Evolutionary conservation across 2,113 vertebrate genomes (phyloP).

Genomic region (Eublepharis macularius): DNA sequence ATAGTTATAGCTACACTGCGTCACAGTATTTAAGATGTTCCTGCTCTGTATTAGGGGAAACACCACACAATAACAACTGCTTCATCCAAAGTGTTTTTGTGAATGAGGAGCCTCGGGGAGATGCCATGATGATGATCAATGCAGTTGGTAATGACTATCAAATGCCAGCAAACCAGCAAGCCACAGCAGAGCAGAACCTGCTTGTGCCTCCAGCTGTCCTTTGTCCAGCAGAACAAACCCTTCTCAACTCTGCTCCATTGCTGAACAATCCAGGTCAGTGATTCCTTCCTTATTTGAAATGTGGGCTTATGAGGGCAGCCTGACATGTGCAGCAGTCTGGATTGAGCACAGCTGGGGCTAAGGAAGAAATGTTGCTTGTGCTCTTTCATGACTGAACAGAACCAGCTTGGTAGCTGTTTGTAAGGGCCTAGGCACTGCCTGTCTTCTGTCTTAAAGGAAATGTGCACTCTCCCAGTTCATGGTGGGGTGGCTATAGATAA

Average conservation of each 20-base stretch:
- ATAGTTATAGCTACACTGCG: too few relatives aligned
- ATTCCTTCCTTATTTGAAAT: neutral
- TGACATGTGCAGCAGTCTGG: neutral
- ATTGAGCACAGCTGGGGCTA: neutral
- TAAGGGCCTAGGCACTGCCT: too few relatives aligned
- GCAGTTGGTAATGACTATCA: neutral
- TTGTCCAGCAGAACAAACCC: neutral
- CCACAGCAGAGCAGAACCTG: neutral
- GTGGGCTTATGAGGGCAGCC: neutral
- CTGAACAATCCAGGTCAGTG: neutral
- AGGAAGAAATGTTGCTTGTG: neutral
- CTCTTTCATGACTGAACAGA: neutral
- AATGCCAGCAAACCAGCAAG: neutral
- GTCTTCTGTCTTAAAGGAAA: too few relatives aligned
- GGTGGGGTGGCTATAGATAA: too few relatives aligned
- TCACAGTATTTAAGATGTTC: neutral
- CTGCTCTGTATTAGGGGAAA: neutral
- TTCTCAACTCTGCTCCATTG: accelerated
- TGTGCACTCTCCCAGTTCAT: too few relatives aligned
- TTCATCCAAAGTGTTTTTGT: neutral
- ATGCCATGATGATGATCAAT: neutral
- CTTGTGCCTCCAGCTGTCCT: neutral
- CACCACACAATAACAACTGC: neutral
- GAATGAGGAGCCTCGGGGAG: neutral
- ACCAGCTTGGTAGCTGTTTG: too few relatives aligned